Percentiles rank a stretch among this genome's conserved stretches.
These are phyloP conservation scores for Pseudococcus jackbeardsleyi DNA, from an alignment of 2,888 invertebrate genomes.

Conservation along the genomic window DNA sequence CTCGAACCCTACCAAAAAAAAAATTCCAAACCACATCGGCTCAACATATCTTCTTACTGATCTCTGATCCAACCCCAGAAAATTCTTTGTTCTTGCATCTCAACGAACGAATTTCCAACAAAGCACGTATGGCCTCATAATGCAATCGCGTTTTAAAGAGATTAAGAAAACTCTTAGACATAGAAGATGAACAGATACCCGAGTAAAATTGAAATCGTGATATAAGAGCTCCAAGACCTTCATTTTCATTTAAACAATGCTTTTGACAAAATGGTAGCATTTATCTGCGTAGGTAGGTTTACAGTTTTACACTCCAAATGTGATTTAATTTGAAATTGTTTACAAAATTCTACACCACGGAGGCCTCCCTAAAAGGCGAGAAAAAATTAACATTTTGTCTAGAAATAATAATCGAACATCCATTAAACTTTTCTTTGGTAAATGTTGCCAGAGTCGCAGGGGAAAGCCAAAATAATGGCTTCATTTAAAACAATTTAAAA, in stretches of 20 bases:
- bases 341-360: neutral
- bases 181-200: slow-evolving; percentile 17
- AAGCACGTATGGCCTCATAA: slow-evolving; percentile 1
- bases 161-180: slow-evolving; percentile 30
- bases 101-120: neutral
- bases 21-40: neutral
- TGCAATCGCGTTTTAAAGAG: slow-evolving; percentile 12
- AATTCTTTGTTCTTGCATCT: neutral
- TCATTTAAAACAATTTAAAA: slow-evolving; percentile 55
- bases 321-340: slow-evolving; percentile 12
- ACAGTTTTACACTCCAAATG: neutral
- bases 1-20: neutral
- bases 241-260: neutral
- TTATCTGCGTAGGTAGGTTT: neutral
- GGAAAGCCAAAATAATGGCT: slow-evolving; percentile 32
- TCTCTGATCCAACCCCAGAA: neutral
- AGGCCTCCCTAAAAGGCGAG: neutral
- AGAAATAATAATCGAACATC: slow-evolving; percentile 22
- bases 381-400: slow-evolving; percentile 23
- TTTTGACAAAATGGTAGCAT: neutral
- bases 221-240: neutral
- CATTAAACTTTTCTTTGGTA: slow-evolving; percentile 22
- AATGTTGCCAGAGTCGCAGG: neutral
- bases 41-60: neutral
- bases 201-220: slow-evolving; percentile 43